Evolutionary conservation across 2,888 invertebrate genomes (phyloP).

Genomic region (Drosophila mayaguana): DNA sequence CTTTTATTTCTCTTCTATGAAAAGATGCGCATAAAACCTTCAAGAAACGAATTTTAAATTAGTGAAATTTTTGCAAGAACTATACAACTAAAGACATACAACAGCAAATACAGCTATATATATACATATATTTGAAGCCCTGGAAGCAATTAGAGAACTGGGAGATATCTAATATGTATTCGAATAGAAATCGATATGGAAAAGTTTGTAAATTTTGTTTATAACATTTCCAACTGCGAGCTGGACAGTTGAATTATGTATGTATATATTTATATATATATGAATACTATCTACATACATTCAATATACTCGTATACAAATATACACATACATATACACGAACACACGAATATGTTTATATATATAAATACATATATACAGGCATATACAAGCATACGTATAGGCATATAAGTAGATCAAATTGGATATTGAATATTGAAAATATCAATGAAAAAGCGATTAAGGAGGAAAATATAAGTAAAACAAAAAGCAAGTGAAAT

Average conservation of each 20-base stretch:
- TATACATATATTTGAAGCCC: slow-evolving; percentile 24
- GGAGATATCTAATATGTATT: slow-evolving; percentile 17
- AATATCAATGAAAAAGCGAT: slow-evolving; percentile 56
- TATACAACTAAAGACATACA: slow-evolving; percentile 48
- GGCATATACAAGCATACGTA: slow-evolving; percentile 24
- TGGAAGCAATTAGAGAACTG: slow-evolving; percentile 27
- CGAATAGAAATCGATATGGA: slow-evolving; percentile 19
- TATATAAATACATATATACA: slow-evolving; percentile 36
- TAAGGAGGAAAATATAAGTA: slow-evolving; percentile 10
- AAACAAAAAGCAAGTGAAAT: slow-evolving; percentile 45
- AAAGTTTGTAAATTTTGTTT: slow-evolving; percentile 66
- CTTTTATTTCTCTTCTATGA: slow-evolving; percentile 19
- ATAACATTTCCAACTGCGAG: slow-evolving; percentile 38
- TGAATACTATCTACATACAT: slow-evolving; percentile 36
- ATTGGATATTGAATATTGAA: slow-evolving; percentile 77
- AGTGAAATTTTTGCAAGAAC: slow-evolving; percentile 82
- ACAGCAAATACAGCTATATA: slow-evolving; percentile 24
- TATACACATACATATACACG: slow-evolving; percentile 29
- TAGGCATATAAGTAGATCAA: slow-evolving; percentile 69
- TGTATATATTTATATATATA: slow-evolving; percentile 2
- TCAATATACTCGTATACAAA: slow-evolving; percentile 44
- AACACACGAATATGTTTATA: slow-evolving; percentile 20
- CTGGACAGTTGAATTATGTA: slow-evolving; percentile 26
- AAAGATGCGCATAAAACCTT: slow-evolving; percentile 66
- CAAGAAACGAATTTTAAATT: slow-evolving; percentile 85